These are phyloP conservation scores for Bursaphelenchus okinawaensis DNA, from an alignment of 2,888 invertebrate species.

Conservation along the genomic window DNA sequence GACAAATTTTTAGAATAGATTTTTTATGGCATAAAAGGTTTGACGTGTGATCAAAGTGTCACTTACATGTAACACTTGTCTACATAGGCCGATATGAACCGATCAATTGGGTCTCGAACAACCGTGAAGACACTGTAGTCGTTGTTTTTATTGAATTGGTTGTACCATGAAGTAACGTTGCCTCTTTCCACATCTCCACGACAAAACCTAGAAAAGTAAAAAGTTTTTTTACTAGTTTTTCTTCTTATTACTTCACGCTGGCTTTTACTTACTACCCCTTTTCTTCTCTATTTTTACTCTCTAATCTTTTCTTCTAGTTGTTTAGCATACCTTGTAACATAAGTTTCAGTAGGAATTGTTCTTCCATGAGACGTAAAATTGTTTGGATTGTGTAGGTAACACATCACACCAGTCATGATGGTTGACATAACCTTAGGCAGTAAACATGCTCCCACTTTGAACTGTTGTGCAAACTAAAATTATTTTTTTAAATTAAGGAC, in stretches of 20 bases:
- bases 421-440: background rate
- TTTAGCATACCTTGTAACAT: no score
- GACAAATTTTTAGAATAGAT: no score
- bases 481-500: no score
- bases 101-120: background rate
- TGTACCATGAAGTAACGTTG: background rate
- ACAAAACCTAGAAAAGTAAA: background rate
- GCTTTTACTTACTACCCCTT: no score
- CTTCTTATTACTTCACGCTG: no score
- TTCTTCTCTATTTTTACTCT: no score
- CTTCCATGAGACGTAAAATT: no score
- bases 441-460: background rate
- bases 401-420: background rate
- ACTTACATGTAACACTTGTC: background rate
- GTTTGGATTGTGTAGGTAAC: background rate
- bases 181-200: background rate
- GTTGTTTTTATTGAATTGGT: background rate
- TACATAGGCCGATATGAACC: background rate
- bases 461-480: background rate
- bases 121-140: background rate
- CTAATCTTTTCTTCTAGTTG: no score
- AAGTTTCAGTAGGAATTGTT: no score
- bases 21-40: no score
- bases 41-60: no score
- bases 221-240: no score